phyloP scores from a whole-genome alignment of 2,888 invertebrate species.

The Bellardia pandia region DNA sequence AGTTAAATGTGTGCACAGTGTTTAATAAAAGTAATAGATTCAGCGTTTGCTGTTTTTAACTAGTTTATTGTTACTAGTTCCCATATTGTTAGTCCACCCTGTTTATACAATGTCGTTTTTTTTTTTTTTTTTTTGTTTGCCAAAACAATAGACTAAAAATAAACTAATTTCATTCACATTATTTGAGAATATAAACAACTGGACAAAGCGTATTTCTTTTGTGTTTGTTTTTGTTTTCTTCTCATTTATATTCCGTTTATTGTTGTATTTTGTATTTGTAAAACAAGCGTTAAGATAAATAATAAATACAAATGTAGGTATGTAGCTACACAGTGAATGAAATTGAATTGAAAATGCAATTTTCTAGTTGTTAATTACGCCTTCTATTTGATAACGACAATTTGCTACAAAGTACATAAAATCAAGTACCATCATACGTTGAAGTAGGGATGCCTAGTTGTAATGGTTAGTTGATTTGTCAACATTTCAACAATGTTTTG shows the following conservation, averaged over 20 bases:
- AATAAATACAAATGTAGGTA: conserved; percentile 3
- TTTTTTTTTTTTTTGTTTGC: conserved; percentile 30
- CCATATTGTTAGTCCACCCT: not conserved
- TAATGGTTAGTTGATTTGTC: no score
- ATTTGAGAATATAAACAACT: conserved; percentile 51
- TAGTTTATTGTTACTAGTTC: no score
- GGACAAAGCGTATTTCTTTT: conserved; percentile 43
- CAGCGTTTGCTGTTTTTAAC: no score
- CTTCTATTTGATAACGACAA: conserved; percentile 42
- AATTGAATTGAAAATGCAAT: conserved; percentile 50
- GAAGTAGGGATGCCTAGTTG: no score
- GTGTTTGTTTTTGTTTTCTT: not conserved
- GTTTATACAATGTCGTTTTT: not conserved
- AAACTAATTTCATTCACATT: conserved; percentile 49
- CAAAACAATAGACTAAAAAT: conserved; percentile 39
- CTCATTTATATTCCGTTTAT: conserved; percentile 12
- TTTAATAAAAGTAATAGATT: not conserved
- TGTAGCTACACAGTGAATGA: conserved; percentile 1
- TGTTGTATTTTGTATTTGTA: conserved; percentile 2
- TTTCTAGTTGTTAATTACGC: conserved; percentile 52
- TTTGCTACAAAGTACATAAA: not conserved
- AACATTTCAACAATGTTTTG: no score
- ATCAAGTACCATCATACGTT: not conserved
- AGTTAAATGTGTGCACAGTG: not conserved
- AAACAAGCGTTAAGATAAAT: conserved; percentile 36